Conservation (phyloP, 2,113 vertebrate species). For the Clarias magur region DNA sequence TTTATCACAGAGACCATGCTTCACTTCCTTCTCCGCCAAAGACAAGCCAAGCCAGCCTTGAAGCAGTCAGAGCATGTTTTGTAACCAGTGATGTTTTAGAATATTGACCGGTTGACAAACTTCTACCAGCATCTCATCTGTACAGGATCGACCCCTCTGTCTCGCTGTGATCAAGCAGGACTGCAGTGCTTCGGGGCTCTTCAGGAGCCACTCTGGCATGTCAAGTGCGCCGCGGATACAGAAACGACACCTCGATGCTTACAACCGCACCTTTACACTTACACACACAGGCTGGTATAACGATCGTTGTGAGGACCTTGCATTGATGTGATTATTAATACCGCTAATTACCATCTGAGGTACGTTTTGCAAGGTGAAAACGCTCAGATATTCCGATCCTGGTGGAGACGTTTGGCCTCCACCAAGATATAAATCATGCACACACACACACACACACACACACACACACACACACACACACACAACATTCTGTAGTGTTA, state of each 20-base stretch:
- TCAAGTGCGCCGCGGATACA: no score
- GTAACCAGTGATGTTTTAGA: neutral
- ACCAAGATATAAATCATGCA: neutral
- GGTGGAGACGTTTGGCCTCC: neutral
- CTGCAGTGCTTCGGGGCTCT: neutral
- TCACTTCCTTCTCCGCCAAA: neutral
- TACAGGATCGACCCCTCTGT: neutral
- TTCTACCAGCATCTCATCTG: neutral
- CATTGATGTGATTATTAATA: neutral
- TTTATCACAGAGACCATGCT: neutral
- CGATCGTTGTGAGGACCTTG: neutral
- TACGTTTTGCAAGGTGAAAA: neutral
- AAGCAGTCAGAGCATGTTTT: neutral
- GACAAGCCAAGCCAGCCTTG: neutral
- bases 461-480: slow-evolving; percentile 16
- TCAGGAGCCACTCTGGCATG: neutral
- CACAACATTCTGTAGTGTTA: neutral
- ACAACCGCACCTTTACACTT: neutral
- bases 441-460: slow-evolving; percentile 18
- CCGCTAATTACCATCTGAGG: neutral
- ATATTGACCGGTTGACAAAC: neutral
- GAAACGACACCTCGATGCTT: neutral
- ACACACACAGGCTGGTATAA: neutral
- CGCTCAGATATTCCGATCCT: neutral
- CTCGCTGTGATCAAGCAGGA: neutral